A percentile compares a stretch with the other conserved stretches of the same genome.
These are phyloP conservation scores for Hirtodrosophila alboralis DNA, from an alignment of 2,888 invertebrate genomes.

Conservation along the genomic window DNA sequence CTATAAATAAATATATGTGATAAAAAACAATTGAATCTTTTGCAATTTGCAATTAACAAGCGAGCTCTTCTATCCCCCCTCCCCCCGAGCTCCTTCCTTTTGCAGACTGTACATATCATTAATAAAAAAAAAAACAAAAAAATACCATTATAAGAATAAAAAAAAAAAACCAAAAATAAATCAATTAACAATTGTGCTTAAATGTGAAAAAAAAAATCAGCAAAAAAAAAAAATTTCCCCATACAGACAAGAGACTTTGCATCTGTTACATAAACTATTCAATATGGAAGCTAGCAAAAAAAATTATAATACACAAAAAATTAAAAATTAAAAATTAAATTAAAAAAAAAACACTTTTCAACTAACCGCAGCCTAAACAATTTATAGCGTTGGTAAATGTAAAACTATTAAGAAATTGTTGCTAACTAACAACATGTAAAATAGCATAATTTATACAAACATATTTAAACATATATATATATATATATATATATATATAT, in stretches of 20 bases:
- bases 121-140: constrained; percentile 5
- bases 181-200: constrained; percentile 43
- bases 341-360: not conserved
- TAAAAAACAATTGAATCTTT: constrained; percentile 52
- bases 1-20: constrained; percentile 49
- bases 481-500: constrained; percentile 15
- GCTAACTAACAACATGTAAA: constrained; percentile 55
- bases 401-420: constrained; percentile 48
- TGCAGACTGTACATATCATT: constrained; percentile 68
- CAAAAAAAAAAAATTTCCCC: no score
- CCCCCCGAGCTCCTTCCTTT: constrained; percentile 29
- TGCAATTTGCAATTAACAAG: constrained; percentile 51
- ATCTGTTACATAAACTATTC: constrained; percentile 26
- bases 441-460: constrained; percentile 44
- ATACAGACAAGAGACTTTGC: constrained; percentile 15
- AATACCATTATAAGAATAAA: constrained; percentile 1
- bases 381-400: constrained; percentile 39
- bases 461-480: constrained; percentile 11
- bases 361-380: constrained; percentile 19
- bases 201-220: no score
- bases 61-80: constrained; percentile 18
- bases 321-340: no score
- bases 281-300: constrained; percentile 1
- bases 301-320: constrained; percentile 3
- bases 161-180: constrained; percentile 17